Base-by-base conservation (phyloP, 2,113 vertebrate genomes). In the Hippocampus zosterae region DNA sequence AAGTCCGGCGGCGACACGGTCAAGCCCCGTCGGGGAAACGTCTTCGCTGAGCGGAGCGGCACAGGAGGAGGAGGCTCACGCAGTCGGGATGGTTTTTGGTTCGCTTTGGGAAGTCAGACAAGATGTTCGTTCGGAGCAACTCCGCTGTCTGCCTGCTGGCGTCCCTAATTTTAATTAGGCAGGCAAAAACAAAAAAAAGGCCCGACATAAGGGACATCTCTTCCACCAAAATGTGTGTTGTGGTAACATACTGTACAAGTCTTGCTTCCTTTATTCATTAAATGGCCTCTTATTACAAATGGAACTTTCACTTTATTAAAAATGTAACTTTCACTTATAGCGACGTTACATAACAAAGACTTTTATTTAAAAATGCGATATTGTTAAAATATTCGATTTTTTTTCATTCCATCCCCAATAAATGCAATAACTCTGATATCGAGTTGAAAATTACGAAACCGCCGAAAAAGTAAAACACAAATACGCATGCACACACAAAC, bases 61-160 rank as follows among this genome's bases (percentile, higher is more conserved):
- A 0, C 33, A 41, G 9, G 33, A 62, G 52, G 52, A 65, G 63
- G 63, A 25, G 63, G 40, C 63, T 23, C 63, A 18, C 27, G 27
- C 57, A 60, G 42, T 13, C 63, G 23, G 67, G 46, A 55, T 55
- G 33, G 18, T 80, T 81, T 73, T 76, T 73, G 74, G 76, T 73
- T 78, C 67, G 79, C 78, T 87, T 82, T 75, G 75, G 65, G 79
- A 83, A 88, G 82, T 88, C 84, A 12, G 56, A 57, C 78, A 74
- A 75, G 86, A 85, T 86, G 84, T 85, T 89, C 77, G 75, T 69
- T 89, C 76, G 78, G 68, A 81, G 75, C 78, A 83, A 88, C 84
- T 85, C 84, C 67, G 71, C 84, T 77, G 71, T 53, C 83, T 82
- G 71, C 11, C 72, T 73, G 72, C 42, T 44, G 75, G 76, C 71